Percentiles rank a stretch among this genome's conserved stretches.
Evolutionary conservation across 2,113 vertebrate genomes (phyloP).

Genomic region (Ivindomyrus marchei): DNA sequence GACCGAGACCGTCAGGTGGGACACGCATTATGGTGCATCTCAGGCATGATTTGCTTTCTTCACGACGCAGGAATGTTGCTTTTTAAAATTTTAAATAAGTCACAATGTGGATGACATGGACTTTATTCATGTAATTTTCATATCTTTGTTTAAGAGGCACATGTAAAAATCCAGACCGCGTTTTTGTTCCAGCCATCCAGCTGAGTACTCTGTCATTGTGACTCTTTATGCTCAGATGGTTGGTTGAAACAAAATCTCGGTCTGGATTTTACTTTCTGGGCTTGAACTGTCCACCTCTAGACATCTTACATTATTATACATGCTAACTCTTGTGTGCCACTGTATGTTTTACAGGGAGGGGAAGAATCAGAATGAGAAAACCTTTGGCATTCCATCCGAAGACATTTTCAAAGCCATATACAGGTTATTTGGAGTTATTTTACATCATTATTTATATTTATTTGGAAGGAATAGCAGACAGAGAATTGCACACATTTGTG

Average conservation of each 20-base stretch:
- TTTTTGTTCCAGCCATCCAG: background rate
- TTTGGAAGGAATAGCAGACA: background rate
- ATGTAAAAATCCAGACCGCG: background rate
- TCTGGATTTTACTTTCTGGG: background rate
- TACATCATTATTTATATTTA: background rate
- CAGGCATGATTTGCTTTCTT: background rate
- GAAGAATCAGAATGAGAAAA: slow-evolving; percentile 64
- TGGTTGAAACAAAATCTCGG: background rate
- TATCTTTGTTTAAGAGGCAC: background rate
- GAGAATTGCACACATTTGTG: background rate
- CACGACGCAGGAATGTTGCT: background rate
- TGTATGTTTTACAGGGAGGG: slow-evolving; percentile 49
- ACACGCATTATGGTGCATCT: no score
- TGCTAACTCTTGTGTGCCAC: background rate
- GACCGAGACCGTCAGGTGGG: slow-evolving; percentile 56
- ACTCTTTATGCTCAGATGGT: background rate
- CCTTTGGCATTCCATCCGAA: slow-evolving; percentile 51
- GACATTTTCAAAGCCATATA: slow-evolving; percentile 58
- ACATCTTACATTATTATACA: background rate
- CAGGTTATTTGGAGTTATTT: slow-evolving; percentile 44
- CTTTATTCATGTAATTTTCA: background rate
- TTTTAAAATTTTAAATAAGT: background rate
- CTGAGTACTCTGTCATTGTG: background rate
- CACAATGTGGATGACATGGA: background rate
- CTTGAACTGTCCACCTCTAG: background rate